Conservation (phyloP, 2,113 vertebrate genomes). For the Gavia stellata region DNA sequence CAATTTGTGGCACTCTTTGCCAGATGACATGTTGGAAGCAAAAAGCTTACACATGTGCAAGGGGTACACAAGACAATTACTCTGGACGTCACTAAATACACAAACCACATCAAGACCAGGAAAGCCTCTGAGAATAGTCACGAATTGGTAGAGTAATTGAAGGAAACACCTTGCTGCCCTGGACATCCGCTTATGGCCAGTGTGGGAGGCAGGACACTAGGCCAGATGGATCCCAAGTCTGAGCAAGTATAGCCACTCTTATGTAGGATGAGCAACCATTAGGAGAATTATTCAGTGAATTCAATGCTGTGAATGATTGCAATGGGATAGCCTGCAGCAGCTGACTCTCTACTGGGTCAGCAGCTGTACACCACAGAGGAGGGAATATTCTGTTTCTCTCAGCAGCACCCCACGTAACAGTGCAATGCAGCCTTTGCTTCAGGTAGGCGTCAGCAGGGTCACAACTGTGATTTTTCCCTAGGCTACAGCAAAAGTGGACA, state of each 20-base stretch:
- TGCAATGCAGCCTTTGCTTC: neutral
- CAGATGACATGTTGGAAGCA: neutral
- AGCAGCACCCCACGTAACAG: neutral
- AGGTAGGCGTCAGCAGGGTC: neutral
- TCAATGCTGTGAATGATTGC: neutral
- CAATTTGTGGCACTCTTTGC: neutral
- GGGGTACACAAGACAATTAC: neutral
- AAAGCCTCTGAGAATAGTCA: neutral
- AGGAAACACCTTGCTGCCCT: neutral
- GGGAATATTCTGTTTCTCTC: neutral
- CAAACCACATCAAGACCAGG: neutral
- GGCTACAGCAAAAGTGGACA: neutral
- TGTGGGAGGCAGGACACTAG: neutral
- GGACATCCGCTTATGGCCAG: neutral
- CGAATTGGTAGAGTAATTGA: neutral
- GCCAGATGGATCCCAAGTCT: neutral
- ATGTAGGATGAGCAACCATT: neutral
- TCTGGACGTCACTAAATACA: neutral
- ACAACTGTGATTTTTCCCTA: neutral
- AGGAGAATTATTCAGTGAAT: constrained; percentile 33
- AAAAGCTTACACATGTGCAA: neutral
- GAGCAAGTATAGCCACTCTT: neutral
- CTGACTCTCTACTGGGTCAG: neutral
- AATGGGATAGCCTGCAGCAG: neutral
- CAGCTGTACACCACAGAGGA: neutral